Evolutionary conservation across 2,888 invertebrate species (phyloP).

Genomic region (Didymodactylos carnosus): DNA sequence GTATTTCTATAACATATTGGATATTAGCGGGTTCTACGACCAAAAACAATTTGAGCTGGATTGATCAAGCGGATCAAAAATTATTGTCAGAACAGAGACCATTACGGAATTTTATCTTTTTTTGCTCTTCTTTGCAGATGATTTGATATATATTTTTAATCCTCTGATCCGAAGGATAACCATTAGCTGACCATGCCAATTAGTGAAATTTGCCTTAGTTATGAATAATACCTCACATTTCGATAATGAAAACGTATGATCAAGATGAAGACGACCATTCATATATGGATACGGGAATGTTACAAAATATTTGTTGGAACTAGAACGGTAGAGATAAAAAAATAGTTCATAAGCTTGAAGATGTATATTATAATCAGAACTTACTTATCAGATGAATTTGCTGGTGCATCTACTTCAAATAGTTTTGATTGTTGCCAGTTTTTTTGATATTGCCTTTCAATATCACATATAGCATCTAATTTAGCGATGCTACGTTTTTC

Average conservation of each 20-base stretch:
- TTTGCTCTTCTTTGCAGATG: too few species aligned
- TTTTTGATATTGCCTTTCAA: background rate
- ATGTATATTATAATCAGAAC: conserved; percentile 3
- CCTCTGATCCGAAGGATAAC: conserved; percentile 81
- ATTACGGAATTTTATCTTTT: too few species aligned
- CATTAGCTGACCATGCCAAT: conserved; percentile 85
- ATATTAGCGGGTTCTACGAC: background rate
- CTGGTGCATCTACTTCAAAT: background rate
- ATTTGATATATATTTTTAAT: background rate
- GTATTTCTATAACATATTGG: conserved; percentile 43
- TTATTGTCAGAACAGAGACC: background rate
- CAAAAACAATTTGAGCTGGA: background rate
- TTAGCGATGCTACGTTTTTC: background rate
- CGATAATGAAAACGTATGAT: conserved; percentile 84
- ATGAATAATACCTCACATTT: conserved; percentile 52
- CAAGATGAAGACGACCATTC: conserved; percentile 91
- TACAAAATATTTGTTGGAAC: conserved; percentile 52
- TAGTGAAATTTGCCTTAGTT: background rate
- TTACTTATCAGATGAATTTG: background rate
- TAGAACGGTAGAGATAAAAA: background rate
- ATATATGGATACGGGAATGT: conserved; percentile 97
- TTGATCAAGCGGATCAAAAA: too few species aligned
- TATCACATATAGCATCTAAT: background rate
- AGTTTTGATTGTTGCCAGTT: background rate
- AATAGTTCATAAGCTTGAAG: conserved; percentile 32